Conservation (phyloP, 2,888 invertebrate genomes). For the Lissocephala sabroskyi region DNA sequence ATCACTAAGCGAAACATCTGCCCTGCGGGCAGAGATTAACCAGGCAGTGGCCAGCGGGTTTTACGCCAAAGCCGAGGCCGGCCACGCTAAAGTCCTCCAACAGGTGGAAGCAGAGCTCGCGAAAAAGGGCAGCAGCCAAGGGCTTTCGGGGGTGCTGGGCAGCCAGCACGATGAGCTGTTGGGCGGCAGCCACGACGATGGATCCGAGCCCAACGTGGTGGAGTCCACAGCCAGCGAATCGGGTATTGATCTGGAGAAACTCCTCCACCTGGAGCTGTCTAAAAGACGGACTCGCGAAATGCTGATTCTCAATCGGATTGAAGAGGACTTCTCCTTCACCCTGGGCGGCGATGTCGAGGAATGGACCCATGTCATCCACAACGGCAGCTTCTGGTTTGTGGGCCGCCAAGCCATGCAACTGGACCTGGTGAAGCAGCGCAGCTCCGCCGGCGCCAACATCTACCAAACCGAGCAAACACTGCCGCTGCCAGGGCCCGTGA, state of each 20-base stretch:
- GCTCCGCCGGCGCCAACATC: slow-evolving; percentile 3
- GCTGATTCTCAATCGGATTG: slow-evolving; percentile 58
- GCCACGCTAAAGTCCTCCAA: slow-evolving; percentile 21
- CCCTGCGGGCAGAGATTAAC: slow-evolving; percentile 47
- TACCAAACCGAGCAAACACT: slow-evolving; percentile 31
- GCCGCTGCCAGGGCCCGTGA: slow-evolving; percentile 32
- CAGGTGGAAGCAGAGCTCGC: slow-evolving; percentile 23
- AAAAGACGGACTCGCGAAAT: slow-evolving; percentile 65
- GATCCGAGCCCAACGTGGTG: slow-evolving; percentile 45
- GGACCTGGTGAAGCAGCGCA: slow-evolving; percentile 43
- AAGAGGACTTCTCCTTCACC: slow-evolving; percentile 59
- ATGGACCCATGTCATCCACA: slow-evolving; percentile 61
- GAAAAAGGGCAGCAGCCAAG: slow-evolving; percentile 19
- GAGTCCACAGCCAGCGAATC: slow-evolving; percentile 37
- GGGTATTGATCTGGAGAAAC: slow-evolving; percentile 47
- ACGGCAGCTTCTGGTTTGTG: slow-evolving; percentile 54
- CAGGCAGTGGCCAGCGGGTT: slow-evolving; percentile 28
- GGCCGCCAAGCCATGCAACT: slow-evolving; percentile 53
- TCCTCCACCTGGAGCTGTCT: slow-evolving; percentile 52
- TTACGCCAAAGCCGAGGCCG: slow-evolving; percentile 19
- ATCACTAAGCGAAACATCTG: slow-evolving; percentile 34
- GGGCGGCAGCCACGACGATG: slow-evolving; percentile 2
- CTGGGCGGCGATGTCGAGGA: slow-evolving; percentile 54
- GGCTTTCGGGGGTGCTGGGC: slow-evolving; percentile 29
- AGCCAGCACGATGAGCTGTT: slow-evolving; percentile 19